Evolutionary conservation across 2,113 vertebrate genomes (phyloP), one percentile per base, ranked within the genome.

Genomic region (Periophthalmodon schlosseri): DNA sequence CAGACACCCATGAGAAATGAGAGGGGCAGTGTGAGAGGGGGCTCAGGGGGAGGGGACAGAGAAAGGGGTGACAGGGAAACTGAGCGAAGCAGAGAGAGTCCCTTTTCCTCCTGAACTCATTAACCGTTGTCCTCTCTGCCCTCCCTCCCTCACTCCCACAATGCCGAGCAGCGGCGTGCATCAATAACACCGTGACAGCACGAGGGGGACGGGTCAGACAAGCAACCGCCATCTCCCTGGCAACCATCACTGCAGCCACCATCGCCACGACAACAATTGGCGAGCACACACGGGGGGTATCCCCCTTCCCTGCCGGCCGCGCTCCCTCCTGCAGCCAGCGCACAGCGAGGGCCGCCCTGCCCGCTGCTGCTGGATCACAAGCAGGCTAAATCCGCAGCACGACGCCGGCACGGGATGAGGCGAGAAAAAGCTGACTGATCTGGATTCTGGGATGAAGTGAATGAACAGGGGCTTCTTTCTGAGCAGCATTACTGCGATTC

Each of bases 111-210:
- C 87, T 89, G 89, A 91, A 92, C 92, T 92, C 92, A 92, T 92
- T 92, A 91, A 90, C 86, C 85, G 83, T 86, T 88, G 87, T 91
- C 86, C 90, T 92, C 86, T 84, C 72, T 54, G 77, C 81, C 88
- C 88, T 86, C 90, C 90, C 90, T 89, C 86, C 86, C 23, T 71
- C 85, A 86, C 90, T 89, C 88, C 88, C 85, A 91, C 91, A 91
- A 92, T 91, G 84, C 86, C 75, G 66, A 88, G 84, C 86, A 88
- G 89, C 82, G 80, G 89, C 83, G 83, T 89, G 89, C 90, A 93
- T 92, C 91, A 93, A 91, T 90, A 92, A 92, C 81, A 78, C 84
- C 46, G 82, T 92, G 92, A 91, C 92, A 92, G 91, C 87, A 84
- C 86, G 70, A 89, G 84, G 87, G 88, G 87, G 87, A 87, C 88